Percentiles rank a stretch among this genome's conserved stretches.
Evolutionary conservation across 2,113 vertebrate species (phyloP).

Genomic region (Typhlomys cinereus): DNA sequence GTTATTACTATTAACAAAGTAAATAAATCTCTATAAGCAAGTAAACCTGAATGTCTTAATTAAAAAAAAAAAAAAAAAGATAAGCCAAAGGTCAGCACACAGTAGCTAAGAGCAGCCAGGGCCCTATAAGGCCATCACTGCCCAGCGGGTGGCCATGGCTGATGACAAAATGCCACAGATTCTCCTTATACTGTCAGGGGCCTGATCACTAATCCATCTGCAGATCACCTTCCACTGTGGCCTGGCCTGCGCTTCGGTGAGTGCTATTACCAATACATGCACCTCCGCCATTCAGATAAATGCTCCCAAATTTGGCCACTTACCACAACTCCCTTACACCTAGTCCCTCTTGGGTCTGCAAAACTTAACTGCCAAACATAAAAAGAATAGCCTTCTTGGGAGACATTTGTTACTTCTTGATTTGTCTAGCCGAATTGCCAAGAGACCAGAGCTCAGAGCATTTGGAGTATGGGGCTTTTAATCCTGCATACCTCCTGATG

Average conservation of each 20-base stretch:
- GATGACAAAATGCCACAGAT: not conserved
- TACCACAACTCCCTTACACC: slow-evolving; percentile 66
- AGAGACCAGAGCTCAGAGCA: slow-evolving; percentile 53
- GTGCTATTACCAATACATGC: not conserved
- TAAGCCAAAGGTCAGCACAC: not conserved
- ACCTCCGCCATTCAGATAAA: slow-evolving; percentile 63
- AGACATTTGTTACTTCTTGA: slow-evolving; percentile 76
- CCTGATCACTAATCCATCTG: not conserved
- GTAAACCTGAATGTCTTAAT: not conserved
- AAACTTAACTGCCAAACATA: slow-evolving; percentile 74
- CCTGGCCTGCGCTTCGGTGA: not conserved
- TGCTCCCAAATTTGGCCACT: slow-evolving; percentile 65
- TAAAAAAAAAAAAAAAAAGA: not conserved
- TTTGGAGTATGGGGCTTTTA: slow-evolving; percentile 69
- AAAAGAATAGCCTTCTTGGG: slow-evolving; percentile 76
- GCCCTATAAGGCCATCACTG: not conserved
- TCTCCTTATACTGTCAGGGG: not conserved
- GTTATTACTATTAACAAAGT: not conserved
- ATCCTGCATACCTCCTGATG: slow-evolving; percentile 64
- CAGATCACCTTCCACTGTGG: not conserved
- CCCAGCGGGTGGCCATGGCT: not conserved
- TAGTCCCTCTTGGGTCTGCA: slow-evolving; percentile 69
- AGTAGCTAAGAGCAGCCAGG: not conserved
- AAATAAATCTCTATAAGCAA: slow-evolving; percentile 9
- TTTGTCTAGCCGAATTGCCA: slow-evolving; percentile 75